These are phyloP conservation scores for Kryptolebias marmoratus DNA, from an alignment of 2,113 vertebrate species.

Conservation along the genomic window DNA sequence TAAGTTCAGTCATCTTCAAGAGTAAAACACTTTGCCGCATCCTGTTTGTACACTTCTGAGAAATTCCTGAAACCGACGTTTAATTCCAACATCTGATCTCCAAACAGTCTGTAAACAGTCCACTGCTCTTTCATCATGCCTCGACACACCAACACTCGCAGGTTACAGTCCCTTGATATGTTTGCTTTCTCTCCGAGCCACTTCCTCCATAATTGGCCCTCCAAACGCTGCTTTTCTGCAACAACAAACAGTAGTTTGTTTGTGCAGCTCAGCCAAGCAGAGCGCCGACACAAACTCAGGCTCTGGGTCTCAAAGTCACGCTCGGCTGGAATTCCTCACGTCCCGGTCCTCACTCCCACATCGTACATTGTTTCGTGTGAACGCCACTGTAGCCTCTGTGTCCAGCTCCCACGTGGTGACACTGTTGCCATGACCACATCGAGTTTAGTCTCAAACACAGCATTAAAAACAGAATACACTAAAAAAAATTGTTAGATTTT, in stretches of 20 bases:
- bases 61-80: constrained; percentile 10
- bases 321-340: constrained; percentile 66
- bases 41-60: neutral
- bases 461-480: neutral
- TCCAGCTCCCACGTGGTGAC: constrained; percentile 50
- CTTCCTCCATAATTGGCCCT: constrained; percentile 54
- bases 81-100: constrained; percentile 22
- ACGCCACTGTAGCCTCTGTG: constrained; percentile 44
- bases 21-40: constrained; percentile 2
- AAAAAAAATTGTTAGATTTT: neutral
- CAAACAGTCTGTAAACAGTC: constrained; percentile 6
- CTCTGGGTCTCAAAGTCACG: constrained; percentile 48
- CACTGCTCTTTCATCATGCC: constrained; percentile 11
- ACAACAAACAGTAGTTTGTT: constrained; percentile 71
- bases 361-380: constrained; percentile 50
- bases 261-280: constrained; percentile 60
- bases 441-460: constrained; percentile 9
- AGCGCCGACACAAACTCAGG: constrained; percentile 50
- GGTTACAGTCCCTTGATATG: constrained; percentile 19
- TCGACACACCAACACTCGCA: constrained; percentile 14
- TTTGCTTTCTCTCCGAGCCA: constrained; percentile 48
- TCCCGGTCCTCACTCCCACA: constrained; percentile 63
- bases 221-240: constrained; percentile 40
- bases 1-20: neutral
- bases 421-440: constrained; percentile 32